Base-by-base conservation (phyloP, 2,113 vertebrate genomes). In the Laticauda colubrina region DNA sequence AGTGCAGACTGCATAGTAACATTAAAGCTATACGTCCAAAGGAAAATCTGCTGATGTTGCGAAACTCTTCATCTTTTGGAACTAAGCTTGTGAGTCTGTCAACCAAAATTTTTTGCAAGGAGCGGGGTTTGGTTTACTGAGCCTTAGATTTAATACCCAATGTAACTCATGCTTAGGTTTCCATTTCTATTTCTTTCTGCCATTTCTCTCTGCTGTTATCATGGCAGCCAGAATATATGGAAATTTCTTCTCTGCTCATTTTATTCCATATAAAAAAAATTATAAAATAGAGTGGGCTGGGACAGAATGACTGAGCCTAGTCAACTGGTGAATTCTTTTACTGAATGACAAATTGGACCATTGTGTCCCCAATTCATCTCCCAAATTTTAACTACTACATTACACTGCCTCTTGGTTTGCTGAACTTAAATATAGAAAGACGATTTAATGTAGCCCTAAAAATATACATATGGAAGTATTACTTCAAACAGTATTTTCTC, bases 401-500 rank as follows among this genome's bases (percentile, higher is more conserved):
- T 43, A 81, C 34, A 21, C 18, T 21, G 69, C 3, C 90, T 6
- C 55, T 61, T 43, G 1, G 48, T n/a, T 24, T 91, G 11, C 64
- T n/a, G n/a, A 39, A 39, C 9, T 93, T 91, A 92, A 39, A 11
- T 1, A 0, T 87, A 88, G 94, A 43, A 91, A 92, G 29, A 88
- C 75, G 94, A 93, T 91, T 59, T 5, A 23, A 54, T 90, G 21
- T 92, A 15, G 1, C 88, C 69, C 75, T 86, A 85, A 94, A 43
- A 85, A n/a, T 59, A 0, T 0, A 1, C 51, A 92, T 91, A 95
- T 89, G 2, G 29, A 87, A 39, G 48, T 91, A 81, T 69, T 92
- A 53, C 48, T 64, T 55, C 15, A 12, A 61, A 51, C 24, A 0
- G 0, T 57, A 61, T 64, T 93, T 91, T 43, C 90, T 89, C 29